Conservation (phyloP, 2,888 invertebrate species). For the Chalcosyrphus nemorum region DNA sequence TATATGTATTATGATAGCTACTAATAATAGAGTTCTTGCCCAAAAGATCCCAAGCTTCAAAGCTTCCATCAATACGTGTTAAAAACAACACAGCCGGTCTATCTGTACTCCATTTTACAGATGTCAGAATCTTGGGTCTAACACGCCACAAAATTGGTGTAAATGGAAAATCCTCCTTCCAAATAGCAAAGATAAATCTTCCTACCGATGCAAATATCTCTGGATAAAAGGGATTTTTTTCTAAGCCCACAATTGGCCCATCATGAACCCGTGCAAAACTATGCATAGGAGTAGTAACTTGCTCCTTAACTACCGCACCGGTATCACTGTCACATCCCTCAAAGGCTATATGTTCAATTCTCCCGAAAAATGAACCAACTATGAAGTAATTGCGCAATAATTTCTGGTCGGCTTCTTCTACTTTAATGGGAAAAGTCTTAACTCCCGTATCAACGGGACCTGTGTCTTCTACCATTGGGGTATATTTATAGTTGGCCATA, state of each 20-base stretch:
- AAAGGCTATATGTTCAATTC: constrained; percentile 83
- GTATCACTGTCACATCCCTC: constrained; percentile 86
- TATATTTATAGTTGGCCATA: constrained; percentile 75
- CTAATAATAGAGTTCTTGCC: constrained; percentile 73
- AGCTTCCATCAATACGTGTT: constrained; percentile 87
- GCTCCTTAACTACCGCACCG: constrained; percentile 84
- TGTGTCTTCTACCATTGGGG: constrained; percentile 64
- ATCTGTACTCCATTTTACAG: constrained; percentile 89
- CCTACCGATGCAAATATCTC: constrained; percentile 88
- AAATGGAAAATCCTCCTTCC: constrained; percentile 86
- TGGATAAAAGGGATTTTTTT: constrained; percentile 85
- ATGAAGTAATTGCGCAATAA: constrained; percentile 75
- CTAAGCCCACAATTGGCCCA: constrained; percentile 85
- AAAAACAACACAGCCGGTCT: constrained; percentile 88
- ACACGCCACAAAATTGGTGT: constrained; percentile 87
- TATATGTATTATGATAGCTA: background rate
- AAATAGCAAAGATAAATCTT: constrained; percentile 88
- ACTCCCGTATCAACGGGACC: background rate
- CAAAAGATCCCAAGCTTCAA: constrained; percentile 92
- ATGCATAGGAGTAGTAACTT: constrained; percentile 78
- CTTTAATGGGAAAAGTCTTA: constrained; percentile 74
- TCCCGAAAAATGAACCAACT: constrained; percentile 78
- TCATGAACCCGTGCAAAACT: constrained; percentile 85
- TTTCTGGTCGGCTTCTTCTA: constrained; percentile 68
- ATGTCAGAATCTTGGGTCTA: constrained; percentile 84